phyloP scores from a whole-genome alignment of 2,797 vertebrate species.

The Sebastes taczanowskii region DNA sequence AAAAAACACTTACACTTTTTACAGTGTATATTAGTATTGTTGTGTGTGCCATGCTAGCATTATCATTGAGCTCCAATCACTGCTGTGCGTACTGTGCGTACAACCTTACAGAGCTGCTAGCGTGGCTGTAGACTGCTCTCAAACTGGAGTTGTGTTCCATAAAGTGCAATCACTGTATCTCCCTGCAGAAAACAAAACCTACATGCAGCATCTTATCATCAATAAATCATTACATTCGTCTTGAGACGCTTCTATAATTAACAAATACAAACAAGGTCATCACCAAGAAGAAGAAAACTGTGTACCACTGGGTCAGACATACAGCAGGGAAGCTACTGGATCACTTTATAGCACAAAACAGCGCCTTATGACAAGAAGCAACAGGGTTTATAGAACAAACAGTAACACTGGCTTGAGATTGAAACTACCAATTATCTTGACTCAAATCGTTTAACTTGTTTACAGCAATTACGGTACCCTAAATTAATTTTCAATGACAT shows the following conservation, averaged over 20 bases:
- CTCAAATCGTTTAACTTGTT: background rate
- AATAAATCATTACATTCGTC: slow-evolving; percentile 28
- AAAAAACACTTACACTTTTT: too few species aligned
- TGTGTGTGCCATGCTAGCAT: background rate
- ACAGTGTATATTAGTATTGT: background rate
- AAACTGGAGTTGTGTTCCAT: background rate
- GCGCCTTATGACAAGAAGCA: background rate
- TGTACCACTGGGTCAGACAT: background rate
- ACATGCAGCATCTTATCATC: slow-evolving; percentile 12
- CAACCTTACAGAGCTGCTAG: background rate
- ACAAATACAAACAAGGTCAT: slow-evolving; percentile 4
- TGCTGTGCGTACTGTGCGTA: too few species aligned
- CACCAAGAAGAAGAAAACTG: background rate
- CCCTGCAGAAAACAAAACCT: slow-evolving; percentile 7
- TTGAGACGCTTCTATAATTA: slow-evolving; percentile 20
- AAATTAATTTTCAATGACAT: background rate
- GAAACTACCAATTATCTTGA: background rate
- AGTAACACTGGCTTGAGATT: background rate
- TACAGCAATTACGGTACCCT: background rate
- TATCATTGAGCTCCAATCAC: background rate
- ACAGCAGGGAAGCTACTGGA: background rate
- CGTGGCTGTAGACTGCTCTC: background rate
- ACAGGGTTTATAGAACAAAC: background rate
- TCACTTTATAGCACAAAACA: background rate
- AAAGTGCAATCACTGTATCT: background rate